Conservation (phyloP, 2,113 vertebrate species). For the Vidua chalybeata region DNA sequence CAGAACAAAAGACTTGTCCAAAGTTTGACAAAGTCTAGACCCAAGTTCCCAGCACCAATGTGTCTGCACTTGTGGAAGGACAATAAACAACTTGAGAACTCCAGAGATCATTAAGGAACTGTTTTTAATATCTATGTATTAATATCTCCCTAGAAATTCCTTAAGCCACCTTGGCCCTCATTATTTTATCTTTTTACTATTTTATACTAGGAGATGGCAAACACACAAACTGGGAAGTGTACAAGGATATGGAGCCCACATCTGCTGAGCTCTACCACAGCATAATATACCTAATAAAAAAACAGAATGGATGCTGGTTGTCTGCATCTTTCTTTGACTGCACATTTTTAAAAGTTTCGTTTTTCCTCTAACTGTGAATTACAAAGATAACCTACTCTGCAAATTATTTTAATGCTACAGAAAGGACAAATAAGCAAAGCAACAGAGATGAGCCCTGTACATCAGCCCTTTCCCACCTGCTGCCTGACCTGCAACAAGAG, state of each 20-base stretch:
- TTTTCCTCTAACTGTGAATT: background rate
- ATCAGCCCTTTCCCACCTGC: background rate
- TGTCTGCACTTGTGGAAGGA: background rate
- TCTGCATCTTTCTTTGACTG: background rate
- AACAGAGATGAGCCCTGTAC: background rate
- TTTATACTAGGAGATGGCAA: background rate
- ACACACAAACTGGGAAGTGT: background rate
- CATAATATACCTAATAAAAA: background rate
- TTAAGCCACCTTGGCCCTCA: background rate
- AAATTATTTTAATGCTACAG: background rate
- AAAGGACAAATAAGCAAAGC: background rate
- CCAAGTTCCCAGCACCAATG: background rate
- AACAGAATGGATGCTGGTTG: background rate
- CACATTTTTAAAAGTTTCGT: background rate
- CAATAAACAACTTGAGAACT: background rate
- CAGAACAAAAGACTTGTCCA: background rate
- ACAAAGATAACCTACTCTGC: background rate
- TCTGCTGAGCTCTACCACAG: background rate
- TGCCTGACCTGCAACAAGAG: background rate
- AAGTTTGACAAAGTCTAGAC: background rate
- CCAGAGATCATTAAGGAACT: background rate
- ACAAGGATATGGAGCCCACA: accelerated
- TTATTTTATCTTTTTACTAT: background rate
- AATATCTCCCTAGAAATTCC: background rate
- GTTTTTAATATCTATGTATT: background rate